Evolutionary conservation across 2,113 vertebrate genomes (phyloP).

Genomic region (Microcebus jonahi): DNA sequence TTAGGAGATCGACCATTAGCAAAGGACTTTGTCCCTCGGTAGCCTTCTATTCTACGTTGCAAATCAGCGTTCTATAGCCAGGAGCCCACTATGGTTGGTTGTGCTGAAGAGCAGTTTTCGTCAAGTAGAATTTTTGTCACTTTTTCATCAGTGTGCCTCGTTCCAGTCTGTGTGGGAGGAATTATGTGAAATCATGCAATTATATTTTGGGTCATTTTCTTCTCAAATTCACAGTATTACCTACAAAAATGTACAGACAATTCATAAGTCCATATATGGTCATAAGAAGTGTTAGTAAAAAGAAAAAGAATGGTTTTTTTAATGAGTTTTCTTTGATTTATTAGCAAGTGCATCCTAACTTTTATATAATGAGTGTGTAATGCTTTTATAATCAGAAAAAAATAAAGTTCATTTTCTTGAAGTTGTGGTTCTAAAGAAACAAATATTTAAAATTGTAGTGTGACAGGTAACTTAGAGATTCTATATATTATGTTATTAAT

Average conservation of each 20-base stretch:
- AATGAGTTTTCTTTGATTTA: not conserved
- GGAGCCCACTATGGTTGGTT: not conserved
- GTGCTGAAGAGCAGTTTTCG: not conserved
- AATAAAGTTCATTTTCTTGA: not conserved
- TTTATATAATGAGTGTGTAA: not conserved
- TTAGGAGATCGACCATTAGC: not conserved
- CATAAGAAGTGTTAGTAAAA: not conserved
- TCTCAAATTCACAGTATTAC: not conserved
- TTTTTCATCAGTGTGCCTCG: not conserved
- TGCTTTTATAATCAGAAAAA: constrained; percentile 7
- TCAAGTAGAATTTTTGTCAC: not conserved
- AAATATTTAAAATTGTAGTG: not conserved
- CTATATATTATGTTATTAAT: not conserved
- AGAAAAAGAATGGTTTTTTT: not conserved
- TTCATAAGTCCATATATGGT: not conserved
- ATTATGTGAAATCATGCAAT: not conserved
- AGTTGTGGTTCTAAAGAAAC: not conserved
- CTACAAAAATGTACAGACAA: not conserved
- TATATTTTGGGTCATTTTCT: not conserved
- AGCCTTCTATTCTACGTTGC: not conserved
- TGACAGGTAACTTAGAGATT: not conserved
- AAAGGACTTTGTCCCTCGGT: not conserved
- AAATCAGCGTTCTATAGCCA: not conserved
- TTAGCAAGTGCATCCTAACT: not conserved
- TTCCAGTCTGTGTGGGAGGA: not conserved